A percentile compares a stretch with the other conserved stretches of the same genome.
Conservation (phyloP, 2,797 vertebrate species). For the Trachops cirrhosus region DNA sequence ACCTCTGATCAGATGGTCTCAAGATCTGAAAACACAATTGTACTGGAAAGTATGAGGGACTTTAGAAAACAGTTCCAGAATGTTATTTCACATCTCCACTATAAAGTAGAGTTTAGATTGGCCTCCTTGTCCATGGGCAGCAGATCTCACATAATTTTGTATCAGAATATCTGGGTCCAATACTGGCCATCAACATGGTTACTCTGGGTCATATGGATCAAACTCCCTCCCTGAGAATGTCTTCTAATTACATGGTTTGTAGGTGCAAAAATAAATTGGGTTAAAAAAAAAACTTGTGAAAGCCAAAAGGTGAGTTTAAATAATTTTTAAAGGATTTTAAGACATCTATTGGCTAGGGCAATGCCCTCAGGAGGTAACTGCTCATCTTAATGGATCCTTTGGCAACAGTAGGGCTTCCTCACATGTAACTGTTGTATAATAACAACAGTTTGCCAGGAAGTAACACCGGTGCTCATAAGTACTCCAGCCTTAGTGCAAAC, state of each 20-base stretch:
- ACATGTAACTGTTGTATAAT: background rate
- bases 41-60: background rate
- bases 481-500: background rate
- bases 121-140: background rate
- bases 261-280: background rate
- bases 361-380: background rate
- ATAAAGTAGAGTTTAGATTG: background rate
- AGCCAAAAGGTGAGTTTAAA: background rate
- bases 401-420: background rate
- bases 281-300: background rate
- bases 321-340: background rate
- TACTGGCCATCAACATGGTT: background rate
- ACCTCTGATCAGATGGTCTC: background rate
- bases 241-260: background rate
- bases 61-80: background rate
- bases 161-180: background rate
- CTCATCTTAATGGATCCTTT: background rate
- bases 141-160: background rate
- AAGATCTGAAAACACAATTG: background rate
- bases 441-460: background rate
- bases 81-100: background rate
- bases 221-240: background rate
- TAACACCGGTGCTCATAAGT: background rate
- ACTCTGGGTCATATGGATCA: background rate
- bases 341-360: background rate